These are phyloP conservation scores for Sepioteuthis lessoniana DNA, from an alignment of 2,888 invertebrate genomes.

Conservation along the genomic window DNA sequence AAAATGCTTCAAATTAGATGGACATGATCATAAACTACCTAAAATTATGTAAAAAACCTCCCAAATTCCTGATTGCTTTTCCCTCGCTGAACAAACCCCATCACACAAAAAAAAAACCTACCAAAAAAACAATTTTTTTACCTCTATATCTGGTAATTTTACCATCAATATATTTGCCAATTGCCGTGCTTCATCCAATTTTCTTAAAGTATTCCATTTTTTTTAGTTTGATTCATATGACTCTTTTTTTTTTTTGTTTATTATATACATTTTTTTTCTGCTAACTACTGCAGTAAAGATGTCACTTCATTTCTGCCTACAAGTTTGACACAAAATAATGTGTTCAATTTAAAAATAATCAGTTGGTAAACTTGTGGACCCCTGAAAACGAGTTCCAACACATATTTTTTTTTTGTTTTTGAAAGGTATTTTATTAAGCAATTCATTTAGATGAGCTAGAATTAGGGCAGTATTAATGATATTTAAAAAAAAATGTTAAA, in stretches of 20 bases:
- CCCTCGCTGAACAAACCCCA: background rate
- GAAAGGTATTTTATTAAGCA: too few relatives aligned
- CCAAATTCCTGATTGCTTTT: background rate
- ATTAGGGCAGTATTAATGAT: too few relatives aligned
- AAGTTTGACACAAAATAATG: background rate
- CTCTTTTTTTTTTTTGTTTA: background rate
- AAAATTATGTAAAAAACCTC: background rate
- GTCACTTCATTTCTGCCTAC: background rate
- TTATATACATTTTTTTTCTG: background rate
- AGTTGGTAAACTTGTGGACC: background rate
- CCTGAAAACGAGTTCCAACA: too few relatives aligned
- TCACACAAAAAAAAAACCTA: too few relatives aligned
- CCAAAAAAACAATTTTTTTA: background rate
- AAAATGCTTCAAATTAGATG: background rate
- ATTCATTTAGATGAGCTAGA: too few relatives aligned
- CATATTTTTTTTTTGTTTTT: too few relatives aligned
- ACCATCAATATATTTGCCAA: background rate
- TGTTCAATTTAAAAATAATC: background rate
- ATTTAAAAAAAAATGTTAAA: too few relatives aligned
- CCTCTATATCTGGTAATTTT: background rate
- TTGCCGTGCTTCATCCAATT: background rate
- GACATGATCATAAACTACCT: background rate
- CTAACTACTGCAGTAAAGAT: background rate
- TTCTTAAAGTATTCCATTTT: background rate
- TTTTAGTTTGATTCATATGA: background rate